phyloP scores from a whole-genome alignment of 2,797 vertebrate genomes.

The Gymnothorax reevesii region DNA sequence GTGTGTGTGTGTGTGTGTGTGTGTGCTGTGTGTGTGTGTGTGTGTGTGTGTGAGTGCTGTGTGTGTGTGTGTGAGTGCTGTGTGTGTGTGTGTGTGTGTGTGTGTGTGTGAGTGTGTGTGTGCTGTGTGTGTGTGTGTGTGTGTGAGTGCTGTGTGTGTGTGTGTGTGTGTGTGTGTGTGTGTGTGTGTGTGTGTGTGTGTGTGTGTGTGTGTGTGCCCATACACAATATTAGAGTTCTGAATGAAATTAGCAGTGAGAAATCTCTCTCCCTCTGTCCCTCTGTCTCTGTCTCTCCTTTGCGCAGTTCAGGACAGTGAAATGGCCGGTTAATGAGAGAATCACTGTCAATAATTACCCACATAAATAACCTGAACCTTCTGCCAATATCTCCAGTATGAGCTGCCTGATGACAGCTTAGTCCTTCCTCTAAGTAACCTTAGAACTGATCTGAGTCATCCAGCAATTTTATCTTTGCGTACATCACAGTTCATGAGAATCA shows the following conservation, averaged over 20 bases:
- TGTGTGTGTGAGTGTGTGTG: no score
- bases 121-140: background rate
- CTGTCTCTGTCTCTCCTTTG: background rate
- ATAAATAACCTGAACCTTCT: background rate
- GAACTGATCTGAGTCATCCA: no score
- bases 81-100: no score
- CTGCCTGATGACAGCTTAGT: background rate
- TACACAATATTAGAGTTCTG: no score
- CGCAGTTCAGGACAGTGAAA: background rate
- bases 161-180: no score
- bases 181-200: no score
- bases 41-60: no score
- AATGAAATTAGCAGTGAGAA: no score
- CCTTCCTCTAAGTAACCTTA: background rate
- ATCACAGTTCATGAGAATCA: no score
- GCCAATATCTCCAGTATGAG: background rate
- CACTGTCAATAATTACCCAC: background rate
- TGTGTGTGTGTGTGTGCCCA: background rate
- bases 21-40: no score
- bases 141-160: no score
- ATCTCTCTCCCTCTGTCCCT: background rate
- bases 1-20: background rate
- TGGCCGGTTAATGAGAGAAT: background rate
- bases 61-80: no score
- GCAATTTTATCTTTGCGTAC: background rate